Base-by-base conservation (phyloP, 2,113 vertebrate species). In the Serilophus lunatus region DNA sequence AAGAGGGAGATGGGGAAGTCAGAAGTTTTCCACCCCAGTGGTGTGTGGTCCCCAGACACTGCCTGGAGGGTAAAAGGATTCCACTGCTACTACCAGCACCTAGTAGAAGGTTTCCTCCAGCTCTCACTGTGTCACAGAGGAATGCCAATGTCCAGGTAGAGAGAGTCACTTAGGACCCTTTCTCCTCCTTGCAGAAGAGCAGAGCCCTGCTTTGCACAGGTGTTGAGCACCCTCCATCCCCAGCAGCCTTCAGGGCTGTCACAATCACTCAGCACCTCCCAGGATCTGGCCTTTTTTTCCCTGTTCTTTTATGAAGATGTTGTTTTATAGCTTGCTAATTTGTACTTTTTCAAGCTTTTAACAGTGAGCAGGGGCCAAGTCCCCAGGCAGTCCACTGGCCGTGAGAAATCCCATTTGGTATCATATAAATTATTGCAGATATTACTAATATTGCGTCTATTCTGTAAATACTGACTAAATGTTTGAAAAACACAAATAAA, bases 401-500 rank as follows among this genome's bases (percentile, higher is more conserved):
- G 26, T 90, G 92, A 97, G 86, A 94, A 96, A 94, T 97, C 94
- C 93, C 96, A 92, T 94, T 95, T 96, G 95, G 93, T 86, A 83
- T 82, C 86, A 71, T 95, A 96, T 96, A 94, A 97, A 96, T 95
- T 94, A 96, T 93, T 93, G 80, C 95, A 97, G 94, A 94, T 95
- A 97, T 96, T 96, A 90, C 86, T 92, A 95, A 94, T 96, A 94
- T 94, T 96, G 95, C 82, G 23, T 95, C 95, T 94, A 84, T 93
- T 96, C 86, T 96, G 92, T 93, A 96, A 96, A 96, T 96, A 96
- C 92, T 95, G 93, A 92, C 93, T 94, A 93, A 94, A 96, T 88
- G 90, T 96, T 96, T 96, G 90, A 92, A 96, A 96, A 96, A 96
- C 95, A 97, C 95, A 97, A 96, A 97, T 96, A 95, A 96, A 96